These are phyloP conservation scores for Pherbina coryleti DNA, from an alignment of 2,888 invertebrate species.

Conservation along the genomic window DNA sequence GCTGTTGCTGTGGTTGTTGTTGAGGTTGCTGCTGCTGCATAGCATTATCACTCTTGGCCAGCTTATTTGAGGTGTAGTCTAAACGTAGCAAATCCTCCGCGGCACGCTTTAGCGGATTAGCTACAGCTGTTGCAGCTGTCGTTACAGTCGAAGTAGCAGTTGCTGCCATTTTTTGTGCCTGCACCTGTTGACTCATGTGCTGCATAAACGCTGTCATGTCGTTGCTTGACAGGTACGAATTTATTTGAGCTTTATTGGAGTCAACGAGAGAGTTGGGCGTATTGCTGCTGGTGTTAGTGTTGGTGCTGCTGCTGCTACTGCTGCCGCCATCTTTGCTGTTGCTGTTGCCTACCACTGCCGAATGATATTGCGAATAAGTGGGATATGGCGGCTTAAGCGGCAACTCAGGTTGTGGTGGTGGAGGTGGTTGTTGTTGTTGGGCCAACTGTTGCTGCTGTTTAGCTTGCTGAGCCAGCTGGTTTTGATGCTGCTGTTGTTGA, in stretches of 20 bases:
- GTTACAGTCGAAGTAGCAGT: constrained; percentile 44
- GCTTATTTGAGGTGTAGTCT: constrained; percentile 58
- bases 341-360: constrained; percentile 48
- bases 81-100: constrained; percentile 57
- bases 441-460: background rate
- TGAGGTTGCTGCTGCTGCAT: constrained; percentile 45
- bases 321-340: constrained; percentile 48
- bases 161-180: constrained; percentile 49
- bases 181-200: constrained; percentile 59
- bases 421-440: constrained; percentile 10
- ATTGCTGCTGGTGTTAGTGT: constrained; percentile 56
- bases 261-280: constrained; percentile 43
- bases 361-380: constrained; percentile 63
- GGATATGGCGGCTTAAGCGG: constrained; percentile 54
- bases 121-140: constrained; percentile 37
- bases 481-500: constrained; percentile 46
- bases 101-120: constrained; percentile 59
- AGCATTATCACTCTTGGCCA: constrained; percentile 58
- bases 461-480: constrained; percentile 33
- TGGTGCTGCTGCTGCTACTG: constrained; percentile 53
- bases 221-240: constrained; percentile 47
- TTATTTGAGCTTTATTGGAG: constrained; percentile 35
- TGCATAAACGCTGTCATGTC: constrained; percentile 65
- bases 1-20: constrained; percentile 46
- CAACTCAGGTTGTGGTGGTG: background rate